Evolutionary conservation across 1,140 invertebrate genomes (phyloP), one percentile per base, ranked within the genome.

Genomic region (Nixonia krombeini): DNA sequence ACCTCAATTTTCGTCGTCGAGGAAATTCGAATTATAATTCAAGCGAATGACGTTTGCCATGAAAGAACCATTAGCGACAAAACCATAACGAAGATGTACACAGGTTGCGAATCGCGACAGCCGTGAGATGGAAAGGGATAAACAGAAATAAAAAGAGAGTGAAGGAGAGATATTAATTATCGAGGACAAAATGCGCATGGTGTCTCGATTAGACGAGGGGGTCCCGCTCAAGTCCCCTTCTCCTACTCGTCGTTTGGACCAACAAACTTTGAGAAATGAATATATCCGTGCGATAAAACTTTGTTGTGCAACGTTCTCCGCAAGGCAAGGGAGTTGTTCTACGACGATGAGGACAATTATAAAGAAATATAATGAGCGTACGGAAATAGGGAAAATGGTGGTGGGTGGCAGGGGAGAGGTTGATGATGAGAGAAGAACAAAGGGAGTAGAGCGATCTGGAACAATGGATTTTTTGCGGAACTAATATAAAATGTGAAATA

Each of bases 401-500:
- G 3, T 29, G 16, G 4, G 40, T 6, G 9, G 6, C 10, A 16
- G 10, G 8, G 10, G 6, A 23, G 6, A 18, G 28, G 33, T 42
- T 42, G 45, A 49, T 35, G 37, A 31, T 37, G 23, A 35, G 10
- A n/a, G 35, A 49, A 56, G 25, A 57, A 57, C 52, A 64, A 63
- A 55, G 42, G 51, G 21, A 52, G 17, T 23, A 35, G 46, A 55
- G 55, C 16, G 51, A 44, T 10, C 12, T 8, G 44, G 37, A 50
- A 64, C 52, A 56, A 66, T 58, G 55, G 50, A 50, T 40, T 58
- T 42, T 31, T 42, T 42, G 55, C 45, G 55, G 50, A 67, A 59
- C 47, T 66, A 59, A 67, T 56, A 51, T 37, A 51, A 67, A 67
- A 67, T 61, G 40, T 50, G 53, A 66, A 67, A 67, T 51, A 47